Evolutionary conservation across 2,797 vertebrate genomes (phyloP), one percentile per base, ranked within the genome.

Genomic region (Hypotaenidia philippensis): DNA sequence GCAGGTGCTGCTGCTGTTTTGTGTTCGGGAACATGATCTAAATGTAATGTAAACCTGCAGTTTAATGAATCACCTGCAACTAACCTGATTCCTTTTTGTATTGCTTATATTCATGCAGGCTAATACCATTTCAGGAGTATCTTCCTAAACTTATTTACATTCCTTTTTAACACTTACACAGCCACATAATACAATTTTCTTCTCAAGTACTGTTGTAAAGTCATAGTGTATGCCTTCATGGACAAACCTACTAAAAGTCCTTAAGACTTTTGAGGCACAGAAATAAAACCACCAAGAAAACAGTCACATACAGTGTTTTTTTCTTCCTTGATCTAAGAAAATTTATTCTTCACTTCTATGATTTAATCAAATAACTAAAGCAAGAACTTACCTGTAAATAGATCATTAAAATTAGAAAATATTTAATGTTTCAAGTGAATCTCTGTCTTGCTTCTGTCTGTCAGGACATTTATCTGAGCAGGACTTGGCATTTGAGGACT

Each of bases 1-100:
- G 69, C 89, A 96, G 90, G 89, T 87, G 57, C 71, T 95, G 81
- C 64, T 87, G 61, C 70, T 79, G 23, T 56, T 92, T 77, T 47
- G 53, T 60, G 78, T 69, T 69, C 55, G 23, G 60, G 68, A 84
- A 74, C 5, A 3, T 21, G 55, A 84, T 76, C 26, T 53, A 90
- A 87, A 80, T 13, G n/a, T 71, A 68, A 78, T 29, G 27, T 36
- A 92, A 92, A 60, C 21, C 16, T 66, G 32, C 31, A 64, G 32
- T 55, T 81, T 55, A 78, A 49, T 21, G 13, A 59, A 66, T 49
- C 53, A 69, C n/a, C 55, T 89, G 32, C 40, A 55, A 55, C 63
- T 83, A 69, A 63, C 22, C 7, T 45, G 52, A 86, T 78, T 85
- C 14, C 8, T 77, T 92, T 75, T 79, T 20, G 23, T 44, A 34